Evolutionary conservation across 2,113 vertebrate species (phyloP), one percentile per base, ranked within the genome.

Genomic region (Heterocephalus glaber): DNA sequence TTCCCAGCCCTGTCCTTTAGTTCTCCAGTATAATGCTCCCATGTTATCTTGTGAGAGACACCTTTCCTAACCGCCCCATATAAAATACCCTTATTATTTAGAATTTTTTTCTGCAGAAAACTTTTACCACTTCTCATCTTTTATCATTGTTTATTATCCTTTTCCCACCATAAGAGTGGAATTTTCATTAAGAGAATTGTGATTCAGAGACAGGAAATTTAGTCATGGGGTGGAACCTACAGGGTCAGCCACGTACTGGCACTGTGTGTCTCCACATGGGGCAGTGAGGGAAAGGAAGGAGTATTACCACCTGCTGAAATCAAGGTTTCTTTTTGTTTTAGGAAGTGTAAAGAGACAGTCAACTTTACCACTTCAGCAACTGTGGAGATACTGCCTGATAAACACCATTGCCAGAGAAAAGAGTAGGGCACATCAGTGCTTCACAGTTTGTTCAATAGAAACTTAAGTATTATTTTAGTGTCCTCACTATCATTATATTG

Each of bases 151-250:
- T 65, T 94, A 65, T 63, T 35, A 70, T 94, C 70, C 76, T 76
- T 72, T 96, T 79, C 74, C 58, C 47, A 90, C 30, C 61, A 17
- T 2, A 12, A 72, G 44, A 87, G 52, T 28, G 74, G 60, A n/a
- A 7, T 41, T 14, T 60, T 68, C n/a, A 60, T 84, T 16, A 60
- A 79, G 83, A 95, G 76, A 94, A 68, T 63, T n/a, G 30, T 95
- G 94, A 92, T 70, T 97, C 95, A 97, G 90, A 96, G 92, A 47
- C 89, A 96, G 96, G 96, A 97, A 97, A 97, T 65, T 68, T 58
- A 94, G 60, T 88, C 94, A 90, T 38, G 66, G 52, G 93, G 79
- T 83, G 79, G 96, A 86, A 49, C 26, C 38, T 54, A 7, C 20
- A 1, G 41, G 20, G 66, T 47, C 89, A 47, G 20, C n/a, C 35